phyloP scores from a whole-genome alignment of 53 echinoderm and acorn worm species.

The Holothuria leucospilota region DNA sequence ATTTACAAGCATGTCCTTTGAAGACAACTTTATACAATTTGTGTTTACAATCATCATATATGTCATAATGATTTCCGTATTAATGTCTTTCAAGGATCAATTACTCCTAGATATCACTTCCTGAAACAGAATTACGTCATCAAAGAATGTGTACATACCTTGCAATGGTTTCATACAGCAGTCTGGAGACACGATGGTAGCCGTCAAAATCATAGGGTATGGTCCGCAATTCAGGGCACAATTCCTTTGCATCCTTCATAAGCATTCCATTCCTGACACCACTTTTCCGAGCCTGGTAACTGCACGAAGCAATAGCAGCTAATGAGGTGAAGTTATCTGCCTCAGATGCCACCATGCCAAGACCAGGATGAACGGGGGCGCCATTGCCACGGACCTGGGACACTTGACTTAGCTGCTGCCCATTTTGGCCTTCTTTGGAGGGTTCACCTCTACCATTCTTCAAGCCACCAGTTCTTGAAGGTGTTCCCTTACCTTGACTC shows the following conservation, averaged over 20 bases:
- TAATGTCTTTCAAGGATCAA: too few species aligned
- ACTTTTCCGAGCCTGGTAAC: conserved; percentile 73
- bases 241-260: conserved; percentile 74
- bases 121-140: background rate
- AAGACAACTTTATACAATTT: too few species aligned
- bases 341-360: conserved; percentile 10
- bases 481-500: too few species aligned
- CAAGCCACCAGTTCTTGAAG: too few species aligned
- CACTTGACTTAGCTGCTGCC: too few species aligned
- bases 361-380: too few species aligned
- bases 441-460: too few species aligned
- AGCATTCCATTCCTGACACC: conserved; percentile 87
- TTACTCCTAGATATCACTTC: background rate
- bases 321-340: conserved; percentile 68
- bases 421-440: too few species aligned
- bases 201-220: conserved; percentile 86
- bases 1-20: too few species aligned
- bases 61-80: too few species aligned
- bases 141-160: conserved; percentile 49
- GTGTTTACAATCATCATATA: too few species aligned
- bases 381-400: too few species aligned
- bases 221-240: conserved; percentile 75
- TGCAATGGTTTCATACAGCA: conserved; percentile 75
- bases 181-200: conserved; percentile 68
- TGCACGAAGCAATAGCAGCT: conserved; percentile 83